Conservation (phyloP, 2,113 vertebrate genomes). For the Climacteris rufus region DNA sequence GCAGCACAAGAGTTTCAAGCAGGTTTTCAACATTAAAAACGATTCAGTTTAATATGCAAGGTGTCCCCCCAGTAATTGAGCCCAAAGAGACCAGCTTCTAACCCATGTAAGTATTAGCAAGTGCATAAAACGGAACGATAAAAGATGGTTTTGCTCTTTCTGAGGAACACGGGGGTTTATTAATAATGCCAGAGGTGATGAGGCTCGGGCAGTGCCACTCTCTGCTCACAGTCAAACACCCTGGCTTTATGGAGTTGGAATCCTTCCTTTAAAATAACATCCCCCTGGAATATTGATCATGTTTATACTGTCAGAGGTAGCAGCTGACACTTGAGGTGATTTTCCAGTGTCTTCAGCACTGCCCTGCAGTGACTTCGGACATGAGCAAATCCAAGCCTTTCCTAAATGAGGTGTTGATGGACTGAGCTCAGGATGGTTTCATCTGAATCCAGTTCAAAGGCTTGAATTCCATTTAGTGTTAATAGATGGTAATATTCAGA, state of each 20-base stretch:
- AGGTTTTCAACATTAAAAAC: not conserved
- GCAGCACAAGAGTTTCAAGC: not conserved
- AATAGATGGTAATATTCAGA: not conserved
- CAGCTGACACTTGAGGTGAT: not conserved
- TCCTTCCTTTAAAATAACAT: not conserved
- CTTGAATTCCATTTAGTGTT: not conserved
- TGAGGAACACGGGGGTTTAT: not conserved
- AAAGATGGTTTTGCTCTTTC: not conserved
- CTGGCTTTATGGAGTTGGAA: not conserved
- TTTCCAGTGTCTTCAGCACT: fast-evolving
- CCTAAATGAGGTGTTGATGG: not conserved
- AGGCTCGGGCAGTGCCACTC: not conserved
- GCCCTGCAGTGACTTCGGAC: not conserved
- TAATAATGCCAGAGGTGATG: not conserved
- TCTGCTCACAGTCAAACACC: not conserved
- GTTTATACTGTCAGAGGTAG: not conserved
- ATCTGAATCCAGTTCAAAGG: not conserved
- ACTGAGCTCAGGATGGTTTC: not conserved
- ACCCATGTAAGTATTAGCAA: not conserved
- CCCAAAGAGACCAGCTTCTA: slow-evolving; percentile 1
- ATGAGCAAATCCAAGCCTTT: not conserved
- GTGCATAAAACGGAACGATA: not conserved
- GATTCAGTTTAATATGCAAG: not conserved
- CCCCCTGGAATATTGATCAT: not conserved
- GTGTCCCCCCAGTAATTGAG: not conserved